These are phyloP conservation scores for Drosophila pruinosa DNA, from an alignment of 1,140 invertebrate species.

Conservation along the genomic window DNA sequence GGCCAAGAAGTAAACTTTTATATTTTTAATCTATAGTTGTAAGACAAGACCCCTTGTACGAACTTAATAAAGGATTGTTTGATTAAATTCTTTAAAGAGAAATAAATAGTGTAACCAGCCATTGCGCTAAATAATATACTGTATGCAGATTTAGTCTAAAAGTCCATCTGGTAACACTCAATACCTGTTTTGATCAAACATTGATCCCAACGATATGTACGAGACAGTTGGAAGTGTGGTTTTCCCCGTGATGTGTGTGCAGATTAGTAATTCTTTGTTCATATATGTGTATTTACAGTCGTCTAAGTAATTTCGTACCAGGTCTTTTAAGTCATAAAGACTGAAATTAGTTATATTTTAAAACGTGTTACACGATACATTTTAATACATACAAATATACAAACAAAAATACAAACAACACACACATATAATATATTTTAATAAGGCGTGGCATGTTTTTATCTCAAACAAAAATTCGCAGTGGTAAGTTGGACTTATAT, in stretches of 20 bases:
- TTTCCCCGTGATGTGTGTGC: neutral
- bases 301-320: neutral
- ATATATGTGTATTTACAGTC: neutral
- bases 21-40: neutral
- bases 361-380: constrained; percentile 41
- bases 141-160: neutral
- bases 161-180: neutral
- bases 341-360: constrained; percentile 57
- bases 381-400: constrained; percentile 45
- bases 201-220: neutral
- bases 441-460: constrained; percentile 47
- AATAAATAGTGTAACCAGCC: neutral
- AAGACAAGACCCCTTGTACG: neutral
- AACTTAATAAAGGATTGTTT: constrained; percentile 7
- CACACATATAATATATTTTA: constrained; percentile 41
- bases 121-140: neutral
- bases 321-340: constrained; percentile 42
- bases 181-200: neutral
- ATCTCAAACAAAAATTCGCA: constrained; percentile 53
- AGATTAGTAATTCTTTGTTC: neutral
- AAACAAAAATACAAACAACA: constrained; percentile 34
- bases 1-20: constrained; percentile 58
- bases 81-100: neutral
- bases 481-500: constrained; percentile 36
- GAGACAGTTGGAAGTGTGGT: neutral